phyloP scores from a whole-genome alignment of 2,113 vertebrate genomes.

The Rafetus swinhoei region DNA sequence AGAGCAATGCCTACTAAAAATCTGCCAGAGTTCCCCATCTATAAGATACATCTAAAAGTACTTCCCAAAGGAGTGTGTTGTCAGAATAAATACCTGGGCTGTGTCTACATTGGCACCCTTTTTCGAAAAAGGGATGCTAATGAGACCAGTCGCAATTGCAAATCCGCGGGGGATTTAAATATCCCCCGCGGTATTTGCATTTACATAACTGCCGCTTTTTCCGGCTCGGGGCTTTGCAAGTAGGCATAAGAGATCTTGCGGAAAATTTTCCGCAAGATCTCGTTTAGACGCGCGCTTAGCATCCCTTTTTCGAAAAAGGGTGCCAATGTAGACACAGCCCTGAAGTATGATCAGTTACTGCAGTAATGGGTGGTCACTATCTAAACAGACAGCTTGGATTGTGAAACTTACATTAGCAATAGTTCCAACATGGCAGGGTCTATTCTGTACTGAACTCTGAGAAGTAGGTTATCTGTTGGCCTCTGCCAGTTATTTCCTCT shows the following conservation, averaged over 20 bases:
- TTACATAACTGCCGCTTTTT: too few species aligned
- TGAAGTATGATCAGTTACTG: neutral
- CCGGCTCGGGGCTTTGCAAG: too few species aligned
- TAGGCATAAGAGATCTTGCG: too few species aligned
- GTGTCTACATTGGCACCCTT: too few species aligned
- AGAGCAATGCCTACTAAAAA: neutral
- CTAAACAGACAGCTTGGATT: neutral
- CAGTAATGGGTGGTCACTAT: neutral
- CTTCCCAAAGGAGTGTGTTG: neutral
- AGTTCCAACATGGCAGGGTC: accelerated
- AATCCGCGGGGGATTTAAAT: too few species aligned
- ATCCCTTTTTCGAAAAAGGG: too few species aligned
- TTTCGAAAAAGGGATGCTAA: too few species aligned
- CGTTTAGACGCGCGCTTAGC: too few species aligned
- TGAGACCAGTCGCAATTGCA: too few species aligned
- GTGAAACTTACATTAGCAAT: neutral
- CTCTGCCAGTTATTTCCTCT: neutral
- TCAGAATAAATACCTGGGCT: neutral
- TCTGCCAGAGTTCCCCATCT: neutral
- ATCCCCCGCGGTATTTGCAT: too few species aligned
- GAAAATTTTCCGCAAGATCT: too few species aligned
- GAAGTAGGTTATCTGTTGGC: neutral
- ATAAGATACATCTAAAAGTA: neutral
- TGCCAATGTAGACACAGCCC: too few species aligned
- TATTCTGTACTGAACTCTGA: neutral